phyloP scores from a whole-genome alignment of 2,888 invertebrate genomes.

The Nephrotoma appendiculata region DNA sequence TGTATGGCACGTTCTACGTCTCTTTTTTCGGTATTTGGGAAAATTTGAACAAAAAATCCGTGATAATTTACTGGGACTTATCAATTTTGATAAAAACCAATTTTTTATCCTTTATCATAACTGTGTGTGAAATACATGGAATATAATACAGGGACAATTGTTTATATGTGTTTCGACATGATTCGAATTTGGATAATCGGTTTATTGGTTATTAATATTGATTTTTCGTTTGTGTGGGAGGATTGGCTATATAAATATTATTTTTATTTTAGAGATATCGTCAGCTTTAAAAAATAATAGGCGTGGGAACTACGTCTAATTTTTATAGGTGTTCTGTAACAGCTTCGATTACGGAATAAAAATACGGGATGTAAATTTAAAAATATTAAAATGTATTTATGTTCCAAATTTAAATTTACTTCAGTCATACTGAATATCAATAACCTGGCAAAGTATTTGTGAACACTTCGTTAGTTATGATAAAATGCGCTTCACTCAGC shows the following conservation, averaged over 20 bases:
- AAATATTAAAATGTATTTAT: too few species aligned
- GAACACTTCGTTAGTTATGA: too few species aligned
- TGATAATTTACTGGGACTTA: background rate
- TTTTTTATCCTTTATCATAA: background rate
- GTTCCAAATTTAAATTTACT: too few species aligned
- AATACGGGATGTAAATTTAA: too few species aligned
- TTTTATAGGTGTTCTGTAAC: too few species aligned
- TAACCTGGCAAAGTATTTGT: too few species aligned
- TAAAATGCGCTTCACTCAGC: too few species aligned
- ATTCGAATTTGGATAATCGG: background rate
- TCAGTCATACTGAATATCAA: too few species aligned
- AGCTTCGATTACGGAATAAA: background rate
- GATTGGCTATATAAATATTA: background rate
- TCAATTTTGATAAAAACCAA: background rate
- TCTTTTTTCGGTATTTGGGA: background rate
- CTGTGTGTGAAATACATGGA: background rate
- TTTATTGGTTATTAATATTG: background rate
- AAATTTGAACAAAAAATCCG: background rate
- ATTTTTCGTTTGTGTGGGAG: background rate
- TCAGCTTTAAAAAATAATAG: background rate
- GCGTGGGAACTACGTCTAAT: background rate
- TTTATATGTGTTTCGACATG: background rate
- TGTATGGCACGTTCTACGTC: background rate
- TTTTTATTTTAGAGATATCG: background rate
- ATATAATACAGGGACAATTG: background rate